Evolutionary conservation across 2,113 vertebrate genomes (phyloP).

Genomic region (Sander vitreus): DNA sequence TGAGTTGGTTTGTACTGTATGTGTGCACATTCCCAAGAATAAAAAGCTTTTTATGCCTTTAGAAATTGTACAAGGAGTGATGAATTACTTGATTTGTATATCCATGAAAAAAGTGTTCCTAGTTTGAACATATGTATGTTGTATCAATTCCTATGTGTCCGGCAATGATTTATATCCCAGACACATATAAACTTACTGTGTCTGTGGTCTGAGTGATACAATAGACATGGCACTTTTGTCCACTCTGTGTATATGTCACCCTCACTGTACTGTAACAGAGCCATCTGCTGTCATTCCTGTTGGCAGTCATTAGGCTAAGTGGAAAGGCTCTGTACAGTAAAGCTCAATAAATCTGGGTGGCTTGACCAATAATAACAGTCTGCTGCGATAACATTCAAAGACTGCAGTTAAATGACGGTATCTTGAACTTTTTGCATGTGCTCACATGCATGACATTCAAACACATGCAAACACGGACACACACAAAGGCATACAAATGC

Average conservation of each 20-base stretch:
- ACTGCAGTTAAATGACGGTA: constrained; percentile 52
- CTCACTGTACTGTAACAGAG: constrained; percentile 42
- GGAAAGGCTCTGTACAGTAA: constrained; percentile 57
- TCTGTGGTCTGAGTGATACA: constrained; percentile 4
- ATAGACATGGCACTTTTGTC: constrained; percentile 24
- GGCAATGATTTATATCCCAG: constrained; percentile 13
- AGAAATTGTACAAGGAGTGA: not conserved
- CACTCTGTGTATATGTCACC: constrained; percentile 30
- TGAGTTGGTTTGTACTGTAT: not conserved
- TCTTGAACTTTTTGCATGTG: constrained; percentile 40
- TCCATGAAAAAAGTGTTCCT: not conserved
- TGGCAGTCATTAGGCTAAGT: constrained; percentile 78
- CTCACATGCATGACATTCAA: constrained; percentile 29
- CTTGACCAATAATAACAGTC: constrained; percentile 60
- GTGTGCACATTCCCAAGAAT: not conserved
- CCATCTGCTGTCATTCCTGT: constrained; percentile 70
- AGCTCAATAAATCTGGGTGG: constrained; percentile 73
- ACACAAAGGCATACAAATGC: constrained; percentile 22
- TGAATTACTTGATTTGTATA: not conserved
- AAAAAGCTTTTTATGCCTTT: not conserved
- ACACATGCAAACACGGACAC: constrained; percentile 53
- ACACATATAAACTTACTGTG: constrained; percentile 9
- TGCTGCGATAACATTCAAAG: constrained; percentile 35
- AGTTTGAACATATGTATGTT: constrained; percentile 20
- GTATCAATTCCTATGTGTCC: constrained; percentile 13